Conservation (phyloP, 2,888 invertebrate genomes). For the Drosophila kambysellisi region DNA sequence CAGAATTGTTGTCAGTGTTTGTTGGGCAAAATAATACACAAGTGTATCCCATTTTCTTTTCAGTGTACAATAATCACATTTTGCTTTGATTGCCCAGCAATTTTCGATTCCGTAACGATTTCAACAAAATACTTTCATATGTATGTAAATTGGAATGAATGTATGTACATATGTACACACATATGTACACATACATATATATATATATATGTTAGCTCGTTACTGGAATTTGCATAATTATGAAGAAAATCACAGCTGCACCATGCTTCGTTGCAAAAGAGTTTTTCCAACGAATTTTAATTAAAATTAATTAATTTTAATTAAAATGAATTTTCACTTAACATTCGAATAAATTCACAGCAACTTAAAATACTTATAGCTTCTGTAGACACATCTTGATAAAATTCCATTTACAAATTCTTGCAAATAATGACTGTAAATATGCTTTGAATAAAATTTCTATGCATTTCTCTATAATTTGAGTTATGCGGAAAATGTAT, state of each 20-base stretch:
- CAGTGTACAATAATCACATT: slow-evolving; percentile 15
- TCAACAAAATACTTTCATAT: slow-evolving; percentile 6
- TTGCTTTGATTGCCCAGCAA: slow-evolving; percentile 3
- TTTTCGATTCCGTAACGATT: slow-evolving; percentile 27
- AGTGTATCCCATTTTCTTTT: slow-evolving; percentile 17
- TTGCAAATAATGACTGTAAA: background rate
- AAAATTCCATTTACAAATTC: background rate
- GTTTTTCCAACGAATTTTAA: background rate
- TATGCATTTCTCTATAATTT: no score
- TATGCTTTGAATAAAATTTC: background rate
- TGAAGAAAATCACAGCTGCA: background rate
- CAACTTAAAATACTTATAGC: background rate
- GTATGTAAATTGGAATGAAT: background rate
- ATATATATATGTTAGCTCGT: background rate
- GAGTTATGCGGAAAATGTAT: no score
- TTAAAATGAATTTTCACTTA: background rate
- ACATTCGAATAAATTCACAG: background rate
- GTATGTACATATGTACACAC: background rate
- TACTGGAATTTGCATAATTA: slow-evolving; percentile 3
- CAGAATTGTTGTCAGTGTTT: slow-evolving; percentile 1
- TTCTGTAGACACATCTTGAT: background rate
- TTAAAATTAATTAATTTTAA: background rate
- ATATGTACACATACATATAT: background rate
- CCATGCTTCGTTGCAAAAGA: background rate
- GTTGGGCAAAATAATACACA: background rate